phyloP scores from a whole-genome alignment of 2,113 vertebrate genomes.

The Campylomormyrus numenius region DNA sequence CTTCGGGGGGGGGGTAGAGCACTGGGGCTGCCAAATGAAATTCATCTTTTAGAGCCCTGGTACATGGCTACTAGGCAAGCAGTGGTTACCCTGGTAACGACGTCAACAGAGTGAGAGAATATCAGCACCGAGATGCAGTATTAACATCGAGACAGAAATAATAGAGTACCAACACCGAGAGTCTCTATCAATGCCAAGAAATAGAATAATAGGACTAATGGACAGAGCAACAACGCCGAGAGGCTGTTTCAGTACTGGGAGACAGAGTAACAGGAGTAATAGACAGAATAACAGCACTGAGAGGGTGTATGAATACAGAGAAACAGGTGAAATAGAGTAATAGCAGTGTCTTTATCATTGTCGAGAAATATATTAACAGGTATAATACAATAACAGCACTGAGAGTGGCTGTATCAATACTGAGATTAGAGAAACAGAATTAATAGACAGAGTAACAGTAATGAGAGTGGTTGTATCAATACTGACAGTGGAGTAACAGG shows the following conservation, averaged over 20 bases:
- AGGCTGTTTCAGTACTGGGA: not conserved
- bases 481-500: not conserved
- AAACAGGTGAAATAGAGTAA: not conserved
- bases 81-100: not conserved
- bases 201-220: not conserved
- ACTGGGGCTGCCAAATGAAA: not conserved
- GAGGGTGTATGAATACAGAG: not conserved
- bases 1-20: not conserved
- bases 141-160: not conserved
- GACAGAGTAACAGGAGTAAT: not conserved
- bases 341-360: not conserved
- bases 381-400: not conserved
- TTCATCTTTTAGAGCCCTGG: not conserved
- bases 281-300: not conserved
- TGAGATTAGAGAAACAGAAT: not conserved
- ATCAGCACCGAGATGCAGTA: not conserved
- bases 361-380: not conserved
- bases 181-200: not conserved
- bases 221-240: not conserved
- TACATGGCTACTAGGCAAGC: not conserved
- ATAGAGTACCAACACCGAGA: not conserved
- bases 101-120: not conserved
- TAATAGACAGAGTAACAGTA: not conserved
- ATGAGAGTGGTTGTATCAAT: not conserved
- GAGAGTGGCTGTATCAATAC: not conserved